Base-by-base conservation (phyloP, 2,888 invertebrate genomes). In the Cheilosia grossa region DNA sequence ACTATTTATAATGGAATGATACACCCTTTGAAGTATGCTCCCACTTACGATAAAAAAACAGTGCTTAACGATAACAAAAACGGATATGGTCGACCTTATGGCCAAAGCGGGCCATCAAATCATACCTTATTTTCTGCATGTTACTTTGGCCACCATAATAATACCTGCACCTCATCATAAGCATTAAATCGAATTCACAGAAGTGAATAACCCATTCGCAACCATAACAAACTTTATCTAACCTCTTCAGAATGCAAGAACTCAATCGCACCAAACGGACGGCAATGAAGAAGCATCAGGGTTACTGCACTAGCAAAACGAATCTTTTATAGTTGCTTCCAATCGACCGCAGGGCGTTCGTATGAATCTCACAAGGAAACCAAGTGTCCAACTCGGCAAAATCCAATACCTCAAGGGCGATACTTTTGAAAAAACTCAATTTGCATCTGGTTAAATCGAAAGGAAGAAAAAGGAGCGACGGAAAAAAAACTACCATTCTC, bases 371-470 rank as follows among this genome's bases (percentile, higher is more conserved):
- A 33, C 27, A 15, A 49, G 30, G n/a, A 42, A 58, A 66, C 19
- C 44, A 47, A 49, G 51, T 44, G 19, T 49, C 19, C n/a, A 13
- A 53, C 37, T 66, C 37, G 7, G 9, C 30, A 9, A 30, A 30
- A 9, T 37, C 37, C 37, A 51, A 7, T 49, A 15, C 53, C 40
- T 40, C 9, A 56, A 17, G 30, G 56, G 30, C 33, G n/a, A 33
- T 33, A 4, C 30, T 33, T 47, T 24, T 40, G 3, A 2, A 81
- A 81, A 81, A 80, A 81, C 70, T 75, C 59, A 80, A 75, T 80
- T 83, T 74, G 33, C 80, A 74, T 83, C 56, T 74, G 59, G 24
- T 13, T 15, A n/a, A 49, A 40, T 40, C n/a, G 15, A 59, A 66
- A 56, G 40, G 10, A 2, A 33, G 42, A 27, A 61, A 77, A 59